Evolutionary conservation across 2,888 invertebrate species (phyloP), one percentile per base, ranked within the genome.

Genomic region (Lasius platythorax): DNA sequence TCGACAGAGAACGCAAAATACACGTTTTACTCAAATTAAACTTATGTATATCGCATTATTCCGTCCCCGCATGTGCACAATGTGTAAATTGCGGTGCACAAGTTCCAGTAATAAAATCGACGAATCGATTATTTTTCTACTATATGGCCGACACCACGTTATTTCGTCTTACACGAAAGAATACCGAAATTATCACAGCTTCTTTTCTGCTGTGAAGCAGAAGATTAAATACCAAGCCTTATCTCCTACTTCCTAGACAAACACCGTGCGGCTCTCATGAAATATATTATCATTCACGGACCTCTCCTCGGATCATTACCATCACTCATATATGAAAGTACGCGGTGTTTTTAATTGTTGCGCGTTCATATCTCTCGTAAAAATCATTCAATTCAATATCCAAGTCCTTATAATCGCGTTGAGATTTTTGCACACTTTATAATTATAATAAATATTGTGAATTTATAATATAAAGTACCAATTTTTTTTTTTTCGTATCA

Each of bases 111-210:
- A 87, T 64, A 83, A 53, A 87, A 83, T 75, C 46, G 33, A 82
- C 50, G 40, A 68, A 64, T 63, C 63, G 73, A 85, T 87, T 82
- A 85, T 73, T 82, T 23, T 23, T 84, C 70, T 85, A 85, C 1
- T 78, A 18, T 66, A 84, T 78, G 79, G 68, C 84, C 50, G 64
- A 78, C 46, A 72, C 9, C 43, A 56, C 37, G 75, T 82, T 40
- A 66, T 40, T 63, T 84, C 74, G 70, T 73, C 50, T 86, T 82
- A 33, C 61, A 81, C 83, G 79, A 79, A 85, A 85, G 82, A 85
- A 85, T 67, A 83, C 76, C 74, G 78, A 84, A 84, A 88, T 84
- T 90, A 89, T 90, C 90, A 90, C 89, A 89, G 88, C 84, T 89
- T 83, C 82, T 82, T 82, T 89, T 85, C 83, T 85, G 81, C 87